Base-by-base conservation (phyloP, 53 echinoderm and acorn worm genomes). In the Hippasteria phrygiana region DNA sequence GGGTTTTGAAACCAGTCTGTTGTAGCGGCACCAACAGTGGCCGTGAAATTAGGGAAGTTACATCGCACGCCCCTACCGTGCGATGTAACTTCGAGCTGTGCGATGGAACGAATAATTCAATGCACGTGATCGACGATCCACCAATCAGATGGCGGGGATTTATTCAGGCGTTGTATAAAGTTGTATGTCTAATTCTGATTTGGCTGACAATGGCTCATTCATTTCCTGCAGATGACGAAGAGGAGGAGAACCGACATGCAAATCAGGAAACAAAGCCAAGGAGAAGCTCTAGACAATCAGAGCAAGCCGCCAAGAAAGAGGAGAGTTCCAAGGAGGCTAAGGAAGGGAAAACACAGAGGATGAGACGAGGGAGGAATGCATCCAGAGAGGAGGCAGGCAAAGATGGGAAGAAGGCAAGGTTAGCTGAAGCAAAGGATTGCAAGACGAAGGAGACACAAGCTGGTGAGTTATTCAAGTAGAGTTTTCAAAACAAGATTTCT, bases 341-440 rank as follows among this genome's bases (percentile, higher is more conserved):
- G 20, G 71, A 85, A 46, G 36, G 65, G 36, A 65, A 46, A 51
- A 24, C 67, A 27, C 14, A 45, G 26, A 77, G 76, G 47, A 50
- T 34, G 20, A 77, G 78, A 66, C 62, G 16, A 48, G 88, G 26
- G 16, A 66, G 65, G 70, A 71, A 31, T 14, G 17, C 65, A 34
- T n/a, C n/a, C n/a, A n/a, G n/a, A n/a, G n/a, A n/a, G n/a, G 39
- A 18, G 71, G 40, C 54, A 0, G 88, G 39, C 55, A 64, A 53
- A 66, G 93, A 87, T 45, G 87, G 74, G 62, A 62, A 71, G 73
- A 75, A 92, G 43, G 74, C 51, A 27, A 29, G 65, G 28, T 24
- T 3, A 18, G 12, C 14, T 6, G 50, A 56, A 13, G 17, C 64
- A 17, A 45, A 43, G 0, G 65, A 40, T 14, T 34, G 48, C 33